phyloP scores from a whole-genome alignment of 2,797 vertebrate genomes.

The Simalia tracyae region DNA sequence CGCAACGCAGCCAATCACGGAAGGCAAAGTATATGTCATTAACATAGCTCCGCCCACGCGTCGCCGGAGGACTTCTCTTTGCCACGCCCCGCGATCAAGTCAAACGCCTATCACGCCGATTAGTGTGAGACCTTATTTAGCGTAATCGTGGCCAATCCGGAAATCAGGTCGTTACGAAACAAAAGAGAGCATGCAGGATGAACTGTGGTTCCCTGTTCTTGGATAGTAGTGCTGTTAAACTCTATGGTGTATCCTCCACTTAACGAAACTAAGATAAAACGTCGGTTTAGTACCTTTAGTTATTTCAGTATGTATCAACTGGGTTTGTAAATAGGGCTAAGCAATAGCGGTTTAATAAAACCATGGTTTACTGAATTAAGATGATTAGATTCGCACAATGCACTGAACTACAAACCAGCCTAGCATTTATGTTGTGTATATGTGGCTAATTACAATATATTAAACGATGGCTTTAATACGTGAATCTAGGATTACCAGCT shows the following conservation, averaged over 20 bases:
- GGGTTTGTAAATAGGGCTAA: background rate
- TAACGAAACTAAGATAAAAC: background rate
- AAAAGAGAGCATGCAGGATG: rapidly evolving
- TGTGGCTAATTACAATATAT: background rate
- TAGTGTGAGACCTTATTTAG: rapidly evolving
- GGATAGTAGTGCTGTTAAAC: background rate
- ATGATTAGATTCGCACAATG: background rate
- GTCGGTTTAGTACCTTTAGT: background rate
- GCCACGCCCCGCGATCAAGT: background rate
- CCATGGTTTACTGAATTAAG: background rate
- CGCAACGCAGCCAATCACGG: background rate
- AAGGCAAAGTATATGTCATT: rapidly evolving
- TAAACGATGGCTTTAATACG: background rate
- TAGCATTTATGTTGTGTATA: background rate
- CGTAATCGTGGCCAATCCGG: background rate
- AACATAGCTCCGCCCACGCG: background rate
- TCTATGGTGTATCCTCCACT: background rate
- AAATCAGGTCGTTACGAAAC: background rate
- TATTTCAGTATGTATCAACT: background rate
- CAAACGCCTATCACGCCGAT: background rate
- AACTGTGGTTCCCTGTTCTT: too few relatives aligned
- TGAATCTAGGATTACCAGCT: background rate
- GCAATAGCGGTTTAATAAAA: background rate
- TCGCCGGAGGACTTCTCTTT: too few relatives aligned
- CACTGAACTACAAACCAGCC: background rate